Percentiles rank a stretch among this genome's conserved stretches.
Evolutionary conservation across 2,113 vertebrate genomes (phyloP).

Genomic region (Microcebus murinus): DNA sequence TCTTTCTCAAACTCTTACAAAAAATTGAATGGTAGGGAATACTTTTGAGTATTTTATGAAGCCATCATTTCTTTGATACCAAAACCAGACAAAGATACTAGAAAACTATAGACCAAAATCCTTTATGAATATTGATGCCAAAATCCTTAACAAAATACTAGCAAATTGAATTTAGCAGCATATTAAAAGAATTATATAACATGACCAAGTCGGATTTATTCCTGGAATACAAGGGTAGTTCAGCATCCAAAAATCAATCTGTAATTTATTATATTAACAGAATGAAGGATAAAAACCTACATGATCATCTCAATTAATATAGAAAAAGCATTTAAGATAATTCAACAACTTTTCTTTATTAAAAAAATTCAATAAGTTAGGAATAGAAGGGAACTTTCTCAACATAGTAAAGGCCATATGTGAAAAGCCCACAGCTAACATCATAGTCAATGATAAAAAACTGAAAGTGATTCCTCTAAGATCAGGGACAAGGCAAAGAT

Average conservation of each 20-base stretch:
- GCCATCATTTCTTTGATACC: not conserved
- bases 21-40: not conserved
- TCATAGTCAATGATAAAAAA: not conserved
- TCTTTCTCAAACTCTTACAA: not conserved
- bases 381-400: not conserved
- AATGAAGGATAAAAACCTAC: not conserved
- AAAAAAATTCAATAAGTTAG: not conserved
- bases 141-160: not conserved
- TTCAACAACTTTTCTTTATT: not conserved
- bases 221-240: not conserved
- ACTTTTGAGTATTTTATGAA: not conserved
- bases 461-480: not conserved
- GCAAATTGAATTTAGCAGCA: not conserved
- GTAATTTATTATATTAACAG: not conserved
- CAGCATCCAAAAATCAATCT: not conserved
- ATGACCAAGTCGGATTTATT: not conserved
- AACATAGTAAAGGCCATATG: not conserved
- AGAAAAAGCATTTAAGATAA: not conserved
- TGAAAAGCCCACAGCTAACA: constrained; percentile 6
- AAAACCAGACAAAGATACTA: not conserved
- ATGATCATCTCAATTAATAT: not conserved
- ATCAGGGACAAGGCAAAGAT: constrained; percentile 8
- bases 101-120: not conserved
- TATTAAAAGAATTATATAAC: not conserved
- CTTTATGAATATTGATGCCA: not conserved